Base-by-base conservation (phyloP, 2,797 vertebrate species). In the Pelobates cultripes region DNA sequence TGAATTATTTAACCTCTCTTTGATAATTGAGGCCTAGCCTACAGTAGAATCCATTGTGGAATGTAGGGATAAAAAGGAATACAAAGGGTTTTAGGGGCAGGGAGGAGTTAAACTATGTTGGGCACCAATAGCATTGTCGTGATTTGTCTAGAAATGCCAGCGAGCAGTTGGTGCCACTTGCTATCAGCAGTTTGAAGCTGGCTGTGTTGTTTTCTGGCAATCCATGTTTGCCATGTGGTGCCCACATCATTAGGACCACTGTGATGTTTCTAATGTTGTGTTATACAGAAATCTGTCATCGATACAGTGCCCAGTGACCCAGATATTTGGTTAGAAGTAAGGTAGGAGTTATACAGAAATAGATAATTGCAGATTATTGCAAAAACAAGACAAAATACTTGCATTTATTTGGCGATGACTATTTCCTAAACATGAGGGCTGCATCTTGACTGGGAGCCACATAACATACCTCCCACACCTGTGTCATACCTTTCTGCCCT, bases 111-210 rank as follows among this genome's bases (percentile, higher is more conserved):
- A 17, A 28, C 7, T 43, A 45, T 45, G 3, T n/a, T 45, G 3
- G n/a, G 13, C 43, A 60, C 4, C 79, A 42, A 45, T 57, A 47
- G 8, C 7, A 42, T 43, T 60, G 28, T 61, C 43, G 43, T 64
- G 1, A 40, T 63, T 40, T 71, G 53, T 53, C 67, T 64, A 67
- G 61, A 67, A 10, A 40, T 66, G 28, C 12, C 73, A 60, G 72
- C 42, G 3, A 43, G 43, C 7, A 41, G n/a, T 14, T n/a, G 2
- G 15, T 53, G 14, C 74, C 15, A 2, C 61, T 7, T 63, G 66
- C 63, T 72, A 76, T 81, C 79, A 70, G 73, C 55, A 70, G 5
- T 43, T 81, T 63, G 47, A 10, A 14, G 4, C 67, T 42, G 73
- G 73, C 79, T 4, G 28, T 41, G 74, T 3, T 13, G 42, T 51